Conservation (phyloP, 2,113 vertebrate genomes). For the Amphiprion ocellaris region DNA sequence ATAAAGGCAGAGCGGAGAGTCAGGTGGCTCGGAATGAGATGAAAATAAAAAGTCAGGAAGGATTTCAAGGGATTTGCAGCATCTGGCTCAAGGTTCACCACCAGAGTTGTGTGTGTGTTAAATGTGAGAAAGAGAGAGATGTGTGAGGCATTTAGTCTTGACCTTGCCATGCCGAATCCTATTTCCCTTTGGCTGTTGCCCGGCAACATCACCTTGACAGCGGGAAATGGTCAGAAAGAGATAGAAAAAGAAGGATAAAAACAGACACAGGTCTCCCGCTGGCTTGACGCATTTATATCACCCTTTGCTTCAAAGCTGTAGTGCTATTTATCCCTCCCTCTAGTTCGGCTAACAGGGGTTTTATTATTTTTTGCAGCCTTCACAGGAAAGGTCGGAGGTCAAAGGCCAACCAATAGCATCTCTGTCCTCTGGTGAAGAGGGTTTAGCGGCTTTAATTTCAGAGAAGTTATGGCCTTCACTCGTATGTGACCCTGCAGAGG, state of each 20-base stretch:
- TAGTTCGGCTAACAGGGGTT: constrained; percentile 8
- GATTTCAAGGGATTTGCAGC: constrained; percentile 70
- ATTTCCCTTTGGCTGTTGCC: constrained; percentile 72
- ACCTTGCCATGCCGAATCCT: constrained; percentile 66
- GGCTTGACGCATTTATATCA: constrained; percentile 24
- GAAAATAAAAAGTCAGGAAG: constrained; percentile 68
- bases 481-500: constrained; percentile 49
- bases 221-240: constrained; percentile 32
- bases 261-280: constrained; percentile 35
- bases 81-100: constrained; percentile 43
- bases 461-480: constrained; percentile 65
- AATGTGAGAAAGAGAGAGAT: constrained; percentile 5
- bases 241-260: constrained; percentile 32
- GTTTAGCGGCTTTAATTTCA: constrained; percentile 62
- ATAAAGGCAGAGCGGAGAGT: constrained; percentile 44
- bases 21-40: constrained; percentile 45
- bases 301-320: constrained; percentile 28
- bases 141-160: constrained; percentile 58
- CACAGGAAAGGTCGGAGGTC: constrained; percentile 58
- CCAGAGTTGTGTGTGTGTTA: constrained; percentile 5
- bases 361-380: constrained; percentile 8
- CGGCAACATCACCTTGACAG: constrained; percentile 75
- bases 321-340: background rate
- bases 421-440: constrained; percentile 18
- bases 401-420: constrained; percentile 47